Evolutionary conservation across 2,797 vertebrate genomes (phyloP).

Genomic region (Capromys pilorides): DNA sequence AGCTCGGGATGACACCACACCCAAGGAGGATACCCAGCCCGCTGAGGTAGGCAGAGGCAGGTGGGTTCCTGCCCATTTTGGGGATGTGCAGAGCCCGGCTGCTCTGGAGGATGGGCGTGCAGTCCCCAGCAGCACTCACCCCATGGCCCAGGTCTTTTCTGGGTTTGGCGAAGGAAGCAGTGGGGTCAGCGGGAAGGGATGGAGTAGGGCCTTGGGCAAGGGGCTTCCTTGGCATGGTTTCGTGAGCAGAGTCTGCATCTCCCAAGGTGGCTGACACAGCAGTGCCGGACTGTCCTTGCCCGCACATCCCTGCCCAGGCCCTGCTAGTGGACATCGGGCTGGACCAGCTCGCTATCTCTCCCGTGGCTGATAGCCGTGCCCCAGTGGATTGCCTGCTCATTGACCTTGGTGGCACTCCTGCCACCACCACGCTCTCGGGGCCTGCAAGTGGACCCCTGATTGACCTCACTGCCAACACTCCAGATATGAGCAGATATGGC

Average conservation of each 20-base stretch:
- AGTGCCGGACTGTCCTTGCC: not conserved
- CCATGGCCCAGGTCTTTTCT: not conserved
- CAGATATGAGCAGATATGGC: constrained; percentile 81
- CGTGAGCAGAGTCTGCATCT: not conserved
- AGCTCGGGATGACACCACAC: not conserved
- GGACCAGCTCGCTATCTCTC: constrained; percentile 65
- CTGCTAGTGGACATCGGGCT: constrained; percentile 86
- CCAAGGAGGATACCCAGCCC: not conserved
- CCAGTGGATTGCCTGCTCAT: not conserved
- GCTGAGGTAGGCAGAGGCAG: constrained; percentile 69
- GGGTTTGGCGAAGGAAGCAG: not conserved
- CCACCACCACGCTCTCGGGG: not conserved
- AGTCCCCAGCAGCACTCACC: not conserved
- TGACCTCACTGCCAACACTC: constrained; percentile 92
- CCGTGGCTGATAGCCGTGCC: rapidly evolving
- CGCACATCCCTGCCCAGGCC: constrained; percentile 80
- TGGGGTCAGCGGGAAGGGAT: not conserved
- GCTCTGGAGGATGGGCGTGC: not conserved
- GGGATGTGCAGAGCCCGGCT: not conserved
- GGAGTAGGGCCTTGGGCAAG: not conserved
- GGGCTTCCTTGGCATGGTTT: not conserved
- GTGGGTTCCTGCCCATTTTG: not conserved
- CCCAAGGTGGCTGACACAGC: not conserved
- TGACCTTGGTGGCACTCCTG: constrained; percentile 28
- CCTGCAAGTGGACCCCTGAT: constrained; percentile 90